Conservation (phyloP, 2,797 vertebrate species). For the Diglossa cyanea region DNA sequence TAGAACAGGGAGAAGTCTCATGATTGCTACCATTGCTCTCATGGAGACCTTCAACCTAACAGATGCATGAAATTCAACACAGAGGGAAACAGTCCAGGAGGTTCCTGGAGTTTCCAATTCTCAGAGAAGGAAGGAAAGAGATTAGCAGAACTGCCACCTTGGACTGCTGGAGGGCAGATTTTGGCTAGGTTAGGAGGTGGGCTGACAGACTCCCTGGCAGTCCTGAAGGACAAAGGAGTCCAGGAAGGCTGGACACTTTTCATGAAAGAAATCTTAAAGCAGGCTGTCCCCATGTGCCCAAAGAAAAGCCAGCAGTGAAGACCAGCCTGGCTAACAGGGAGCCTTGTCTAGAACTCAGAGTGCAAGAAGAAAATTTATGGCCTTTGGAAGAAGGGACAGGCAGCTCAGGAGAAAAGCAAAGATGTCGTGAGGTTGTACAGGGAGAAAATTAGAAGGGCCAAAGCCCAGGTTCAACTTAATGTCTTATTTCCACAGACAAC, state of each 20-base stretch:
- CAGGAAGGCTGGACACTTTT: background rate
- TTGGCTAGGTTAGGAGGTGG: background rate
- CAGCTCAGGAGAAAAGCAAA: background rate
- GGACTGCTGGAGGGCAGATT: background rate
- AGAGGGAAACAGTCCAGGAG: background rate
- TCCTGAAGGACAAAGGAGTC: background rate
- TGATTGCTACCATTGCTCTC: accelerated
- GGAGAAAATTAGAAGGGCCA: background rate
- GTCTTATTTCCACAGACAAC: background rate
- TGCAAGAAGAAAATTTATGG: background rate
- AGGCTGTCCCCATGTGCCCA: background rate
- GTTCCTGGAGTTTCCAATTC: background rate
- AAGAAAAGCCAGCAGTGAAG: background rate
- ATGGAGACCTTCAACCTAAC: background rate
- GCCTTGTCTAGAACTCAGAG: background rate
- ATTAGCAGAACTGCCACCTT: background rate
- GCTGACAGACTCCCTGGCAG: background rate
- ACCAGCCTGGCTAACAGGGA: background rate
- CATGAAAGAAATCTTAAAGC: background rate
- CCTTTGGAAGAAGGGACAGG: background rate
- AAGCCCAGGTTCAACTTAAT: background rate
- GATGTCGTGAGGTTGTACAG: accelerated
- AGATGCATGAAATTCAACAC: background rate
- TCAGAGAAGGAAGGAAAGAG: background rate
- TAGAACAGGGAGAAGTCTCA: background rate